Conservation (phyloP, 2,888 invertebrate species). For the Buathra laborator region DNA sequence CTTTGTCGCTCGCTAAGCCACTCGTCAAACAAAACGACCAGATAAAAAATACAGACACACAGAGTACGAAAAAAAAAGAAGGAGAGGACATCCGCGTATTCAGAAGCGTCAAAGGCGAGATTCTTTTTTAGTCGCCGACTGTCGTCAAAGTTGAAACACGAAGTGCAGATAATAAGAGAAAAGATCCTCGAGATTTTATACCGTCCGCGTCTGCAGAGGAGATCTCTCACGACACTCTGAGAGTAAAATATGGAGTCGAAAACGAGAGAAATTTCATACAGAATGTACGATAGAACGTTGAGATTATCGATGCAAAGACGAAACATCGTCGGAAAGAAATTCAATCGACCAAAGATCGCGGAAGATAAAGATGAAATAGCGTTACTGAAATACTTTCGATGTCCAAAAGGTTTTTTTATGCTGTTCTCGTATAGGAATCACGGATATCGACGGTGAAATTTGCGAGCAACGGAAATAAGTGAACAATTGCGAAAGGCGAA, state of each 20-base stretch:
- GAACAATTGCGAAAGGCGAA: neutral
- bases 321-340: neutral
- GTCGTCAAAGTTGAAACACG: conserved; percentile 36
- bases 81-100: neutral
- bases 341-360: neutral
- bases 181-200: conserved; percentile 3
- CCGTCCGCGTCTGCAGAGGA: neutral
- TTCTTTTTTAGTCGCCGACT: conserved; percentile 33
- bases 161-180: conserved; percentile 58
- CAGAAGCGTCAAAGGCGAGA: conserved; percentile 54
- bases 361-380: neutral
- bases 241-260: neutral
- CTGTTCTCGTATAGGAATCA: neutral
- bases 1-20: conserved; percentile 55
- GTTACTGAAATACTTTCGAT: neutral
- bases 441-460: neutral
- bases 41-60: conserved; percentile 48
- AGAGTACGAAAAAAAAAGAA: neutral
- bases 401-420: neutral
- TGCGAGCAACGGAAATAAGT: neutral
- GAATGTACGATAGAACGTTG: neutral
- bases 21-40: conserved; percentile 51
- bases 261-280: neutral
- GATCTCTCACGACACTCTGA: neutral
- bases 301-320: neutral